A percentile compares a stretch with the other conserved stretches of the same genome.
Evolutionary conservation across 2,113 vertebrate genomes (phyloP).

Genomic region (Dasypus novemcinctus): DNA sequence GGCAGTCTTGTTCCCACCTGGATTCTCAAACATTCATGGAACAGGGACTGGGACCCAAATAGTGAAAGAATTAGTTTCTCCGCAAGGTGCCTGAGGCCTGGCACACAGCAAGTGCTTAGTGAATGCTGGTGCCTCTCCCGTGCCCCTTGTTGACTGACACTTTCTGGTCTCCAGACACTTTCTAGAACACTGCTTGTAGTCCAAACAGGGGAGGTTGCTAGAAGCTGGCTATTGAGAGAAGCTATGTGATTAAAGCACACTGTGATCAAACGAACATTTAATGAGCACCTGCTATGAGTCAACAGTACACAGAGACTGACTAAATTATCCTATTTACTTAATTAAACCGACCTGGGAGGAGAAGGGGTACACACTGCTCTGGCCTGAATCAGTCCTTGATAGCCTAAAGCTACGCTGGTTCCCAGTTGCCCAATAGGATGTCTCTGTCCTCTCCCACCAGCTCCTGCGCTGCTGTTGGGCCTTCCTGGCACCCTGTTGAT

Average conservation of each 20-base stretch:
- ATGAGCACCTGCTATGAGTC: background rate
- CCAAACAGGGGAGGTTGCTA: background rate
- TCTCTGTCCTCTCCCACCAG: background rate
- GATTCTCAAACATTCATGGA: background rate
- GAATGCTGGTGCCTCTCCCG: too few relatives aligned
- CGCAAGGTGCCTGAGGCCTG: background rate
- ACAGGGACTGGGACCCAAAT: background rate
- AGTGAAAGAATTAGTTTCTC: background rate
- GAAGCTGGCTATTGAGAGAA: background rate
- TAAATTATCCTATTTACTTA: accelerated
- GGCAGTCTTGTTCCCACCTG: background rate
- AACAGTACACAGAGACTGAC: accelerated
- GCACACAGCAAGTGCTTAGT: background rate
- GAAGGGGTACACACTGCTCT: accelerated
- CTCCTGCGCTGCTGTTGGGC: background rate
- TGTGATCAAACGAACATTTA: background rate
- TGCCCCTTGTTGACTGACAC: accelerated
- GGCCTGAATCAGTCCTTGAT: background rate
- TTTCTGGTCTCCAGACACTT: background rate
- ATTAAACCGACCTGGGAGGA: background rate
- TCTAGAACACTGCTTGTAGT: background rate
- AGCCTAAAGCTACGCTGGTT: accelerated
- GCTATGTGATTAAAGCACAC: background rate
- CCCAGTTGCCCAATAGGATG: background rate
- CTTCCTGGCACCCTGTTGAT: background rate